Conservation (phyloP, 2,888 invertebrate species). For the Acanthopleura granulata region DNA sequence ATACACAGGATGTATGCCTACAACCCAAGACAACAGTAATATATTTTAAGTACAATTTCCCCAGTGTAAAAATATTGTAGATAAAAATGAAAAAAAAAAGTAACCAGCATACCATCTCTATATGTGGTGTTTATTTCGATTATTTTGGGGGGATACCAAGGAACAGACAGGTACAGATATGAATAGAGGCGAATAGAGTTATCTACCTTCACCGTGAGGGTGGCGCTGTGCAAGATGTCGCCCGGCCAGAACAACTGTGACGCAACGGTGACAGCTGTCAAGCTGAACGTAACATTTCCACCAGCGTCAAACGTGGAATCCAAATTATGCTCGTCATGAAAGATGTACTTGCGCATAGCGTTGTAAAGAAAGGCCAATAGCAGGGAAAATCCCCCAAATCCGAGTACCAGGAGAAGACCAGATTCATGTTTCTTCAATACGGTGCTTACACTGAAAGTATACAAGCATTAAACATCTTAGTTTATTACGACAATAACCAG, state of each 20-base stretch:
- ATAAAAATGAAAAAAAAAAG: no score
- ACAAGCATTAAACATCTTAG: conserved; percentile 13
- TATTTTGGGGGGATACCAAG: no score
- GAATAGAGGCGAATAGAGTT: no score
- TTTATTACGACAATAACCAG: neutral
- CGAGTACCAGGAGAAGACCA: conserved; percentile 56
- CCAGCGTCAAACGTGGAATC: conserved; percentile 64
- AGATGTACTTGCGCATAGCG: conserved; percentile 56
- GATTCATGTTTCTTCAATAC: conserved; percentile 55
- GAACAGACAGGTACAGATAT: no score
- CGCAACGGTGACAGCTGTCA: conserved; percentile 61
- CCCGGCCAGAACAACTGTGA: conserved; percentile 63
- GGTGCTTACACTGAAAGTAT: conserved; percentile 47
- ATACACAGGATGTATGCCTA: no score
- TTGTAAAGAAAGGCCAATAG: conserved; percentile 58
- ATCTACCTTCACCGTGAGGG: conserved; percentile 55
- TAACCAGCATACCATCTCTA: no score
- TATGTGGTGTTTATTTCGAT: no score
- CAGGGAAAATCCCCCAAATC: conserved; percentile 61
- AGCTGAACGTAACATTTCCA: conserved; percentile 57
- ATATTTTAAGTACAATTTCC: no score
- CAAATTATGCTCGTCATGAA: conserved; percentile 60
- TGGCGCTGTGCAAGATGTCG: conserved; percentile 63
- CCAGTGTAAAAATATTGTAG: no score
- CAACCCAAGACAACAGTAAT: no score